A percentile compares a stretch with the other conserved stretches of the same genome.
Evolutionary conservation across 1,140 invertebrate genomes (phyloP).

Genomic region (Drosophila sturtevanti): DNA sequence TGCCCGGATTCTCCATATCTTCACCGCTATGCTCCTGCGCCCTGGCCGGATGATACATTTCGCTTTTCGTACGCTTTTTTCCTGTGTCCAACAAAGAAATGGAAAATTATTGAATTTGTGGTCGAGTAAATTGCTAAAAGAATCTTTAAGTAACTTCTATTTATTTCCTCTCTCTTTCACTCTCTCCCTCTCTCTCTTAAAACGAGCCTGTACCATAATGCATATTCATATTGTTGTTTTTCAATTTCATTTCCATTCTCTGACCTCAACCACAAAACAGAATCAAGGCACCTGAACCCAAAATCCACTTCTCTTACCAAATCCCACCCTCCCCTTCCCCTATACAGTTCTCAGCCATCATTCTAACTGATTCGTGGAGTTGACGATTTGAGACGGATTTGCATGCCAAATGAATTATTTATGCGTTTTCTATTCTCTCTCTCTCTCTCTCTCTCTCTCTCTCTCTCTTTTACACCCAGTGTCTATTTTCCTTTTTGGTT

Average conservation of each 20-base stretch:
- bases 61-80: slow-evolving; percentile 81
- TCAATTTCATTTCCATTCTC: slow-evolving; percentile 37
- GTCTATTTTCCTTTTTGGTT: background rate
- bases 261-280: slow-evolving; percentile 37
- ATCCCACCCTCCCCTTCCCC: background rate
- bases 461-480: background rate
- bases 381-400: slow-evolving; percentile 79
- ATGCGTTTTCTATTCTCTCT: slow-evolving; percentile 50
- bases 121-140: slow-evolving; percentile 33
- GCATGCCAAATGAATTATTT: slow-evolving; percentile 80
- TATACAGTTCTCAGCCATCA: slow-evolving; percentile 15
- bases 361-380: slow-evolving; percentile 60
- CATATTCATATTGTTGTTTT: slow-evolving; percentile 72
- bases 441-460: background rate
- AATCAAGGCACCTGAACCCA: background rate
- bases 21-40: slow-evolving; percentile 73
- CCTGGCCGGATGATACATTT: slow-evolving; percentile 76
- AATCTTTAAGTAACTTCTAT: slow-evolving; percentile 38
- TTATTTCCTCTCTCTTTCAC: too few relatives aligned
- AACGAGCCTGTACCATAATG: slow-evolving; percentile 43
- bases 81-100: slow-evolving; percentile 43
- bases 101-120: slow-evolving; percentile 58
- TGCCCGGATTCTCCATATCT: slow-evolving; percentile 78
- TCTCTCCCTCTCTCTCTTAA: background rate
- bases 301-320: background rate